phyloP scores from a whole-genome alignment of 2,888 invertebrate genomes.

The Pristionchus fissidentatus region DNA sequence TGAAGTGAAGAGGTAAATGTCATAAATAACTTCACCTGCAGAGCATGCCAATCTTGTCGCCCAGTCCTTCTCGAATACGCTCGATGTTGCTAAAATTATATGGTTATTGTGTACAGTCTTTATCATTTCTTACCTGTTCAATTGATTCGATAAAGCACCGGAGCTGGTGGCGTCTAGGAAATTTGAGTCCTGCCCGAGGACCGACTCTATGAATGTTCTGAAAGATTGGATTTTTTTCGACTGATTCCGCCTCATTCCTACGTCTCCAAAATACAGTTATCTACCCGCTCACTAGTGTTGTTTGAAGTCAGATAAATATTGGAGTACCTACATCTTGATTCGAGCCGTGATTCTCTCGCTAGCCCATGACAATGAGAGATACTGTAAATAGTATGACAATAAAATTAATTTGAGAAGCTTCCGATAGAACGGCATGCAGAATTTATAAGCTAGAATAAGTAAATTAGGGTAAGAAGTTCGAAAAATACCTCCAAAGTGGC shows the following conservation, averaged over 20 bases:
- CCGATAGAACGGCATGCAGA: too few relatives aligned
- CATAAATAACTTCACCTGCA: background rate
- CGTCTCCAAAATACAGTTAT: too few relatives aligned
- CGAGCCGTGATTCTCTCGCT: background rate
- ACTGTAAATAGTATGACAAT: background rate
- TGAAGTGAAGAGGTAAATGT: background rate
- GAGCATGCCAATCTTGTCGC: background rate
- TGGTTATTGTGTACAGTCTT: too few relatives aligned
- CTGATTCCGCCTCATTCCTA: too few relatives aligned
- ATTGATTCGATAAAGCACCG: conserved; percentile 29
- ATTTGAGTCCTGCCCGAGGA: background rate
- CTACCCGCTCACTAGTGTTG: too few relatives aligned
- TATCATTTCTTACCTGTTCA: background rate
- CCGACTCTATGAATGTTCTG: background rate
- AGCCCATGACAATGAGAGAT: background rate
- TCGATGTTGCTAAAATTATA: background rate
- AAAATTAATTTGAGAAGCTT: background rate
- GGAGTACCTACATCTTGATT: conserved; percentile 1
- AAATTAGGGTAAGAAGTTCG: background rate
- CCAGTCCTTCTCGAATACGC: background rate
- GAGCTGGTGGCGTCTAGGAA: conserved; percentile 14
- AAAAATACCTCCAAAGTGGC: conserved; percentile 18
- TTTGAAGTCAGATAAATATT: background rate
- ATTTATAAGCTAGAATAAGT: too few relatives aligned
- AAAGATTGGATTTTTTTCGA: background rate